These are phyloP conservation scores for Mobula hypostoma DNA, from an alignment of 2,113 vertebrate genomes.

Conservation along the genomic window DNA sequence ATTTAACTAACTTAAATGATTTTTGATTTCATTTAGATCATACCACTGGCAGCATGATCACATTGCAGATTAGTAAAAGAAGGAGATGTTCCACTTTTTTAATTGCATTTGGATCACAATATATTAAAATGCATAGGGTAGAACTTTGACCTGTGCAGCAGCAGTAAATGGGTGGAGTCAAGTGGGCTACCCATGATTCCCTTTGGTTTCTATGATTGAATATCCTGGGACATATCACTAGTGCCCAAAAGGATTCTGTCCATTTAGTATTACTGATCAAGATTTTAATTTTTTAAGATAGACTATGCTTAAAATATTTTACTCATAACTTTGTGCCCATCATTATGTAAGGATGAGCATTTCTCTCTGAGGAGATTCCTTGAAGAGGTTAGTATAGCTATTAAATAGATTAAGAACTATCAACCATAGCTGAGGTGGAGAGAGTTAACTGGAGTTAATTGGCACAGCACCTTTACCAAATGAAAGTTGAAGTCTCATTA, in stretches of 20 bases:
- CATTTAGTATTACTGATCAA: neutral
- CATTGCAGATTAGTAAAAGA: neutral
- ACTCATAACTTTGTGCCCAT: neutral
- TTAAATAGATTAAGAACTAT: slow-evolving; percentile 15
- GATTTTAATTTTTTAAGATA: neutral
- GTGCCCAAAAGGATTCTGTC: neutral
- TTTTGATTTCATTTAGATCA: neutral
- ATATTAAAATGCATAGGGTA: neutral
- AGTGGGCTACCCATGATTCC: neutral
- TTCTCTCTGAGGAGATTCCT: neutral
- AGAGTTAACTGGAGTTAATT: slow-evolving; percentile 6
- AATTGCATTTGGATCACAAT: neutral
- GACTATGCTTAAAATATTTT: neutral
- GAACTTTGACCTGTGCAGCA: neutral
- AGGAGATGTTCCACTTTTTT: neutral
- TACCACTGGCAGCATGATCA: neutral
- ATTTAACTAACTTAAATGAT: neutral
- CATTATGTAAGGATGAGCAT: neutral
- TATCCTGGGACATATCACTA: neutral
- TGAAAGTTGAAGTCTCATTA: slow-evolving; percentile 18
- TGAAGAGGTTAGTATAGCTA: neutral
- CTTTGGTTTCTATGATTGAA: neutral
- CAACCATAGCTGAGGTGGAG: neutral
- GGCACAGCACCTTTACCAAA: neutral
- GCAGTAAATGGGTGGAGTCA: neutral